Base-by-base conservation (phyloP, 2,797 vertebrate genomes). In the Cynopterus sphinx region DNA sequence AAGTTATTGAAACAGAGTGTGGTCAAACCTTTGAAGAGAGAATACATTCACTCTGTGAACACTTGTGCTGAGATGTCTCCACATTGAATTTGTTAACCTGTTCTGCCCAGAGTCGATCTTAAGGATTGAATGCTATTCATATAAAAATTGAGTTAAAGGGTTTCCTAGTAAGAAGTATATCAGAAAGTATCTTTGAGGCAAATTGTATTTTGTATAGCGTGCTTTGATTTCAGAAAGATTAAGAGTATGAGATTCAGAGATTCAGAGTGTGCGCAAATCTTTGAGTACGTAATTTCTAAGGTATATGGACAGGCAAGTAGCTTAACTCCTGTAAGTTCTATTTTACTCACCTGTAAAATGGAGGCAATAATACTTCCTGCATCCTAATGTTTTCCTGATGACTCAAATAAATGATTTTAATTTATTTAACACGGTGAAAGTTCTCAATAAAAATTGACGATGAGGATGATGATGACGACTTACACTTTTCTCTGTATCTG, bases 1-100 rank as follows among this genome's bases (percentile, higher is more conserved):
- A 84, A 53, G 63, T 83, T 90, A 73, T 85, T 96, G 78, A 90
- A 94, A 74, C 70, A 65, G 67, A 87, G 24, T 86, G 81, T 88
- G 94, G 70, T 57, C 84, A 86, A 59, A 57, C 22, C 19, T 78
- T 49, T 57, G 8, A 86, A 61, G 73, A 90, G 24, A n/a, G 46
- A 84, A 41, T 28, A 17, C 11, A 49, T 68, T 90, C 71, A 41
- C 21, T 81, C 41, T 43, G 0, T 7, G 71, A 65, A 73, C 8
- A n/a, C 26, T 49, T 84, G 59, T 75, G 83, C 21, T 57, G 43
- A 85, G 67, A 67, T 36, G 70, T 75, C 3, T 0, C 83, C 84
- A 59, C 81, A 17, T 49, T 85, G 75, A 91, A 87, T 61, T 87
- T 95, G 59, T 82, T 79, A 92, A 53, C 55, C 19, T 84, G 17